A percentile compares a stretch with the other conserved stretches of the same genome.
phyloP scores from a whole-genome alignment of 2,113 vertebrate species.

The Tautogolabrus adspersus region DNA sequence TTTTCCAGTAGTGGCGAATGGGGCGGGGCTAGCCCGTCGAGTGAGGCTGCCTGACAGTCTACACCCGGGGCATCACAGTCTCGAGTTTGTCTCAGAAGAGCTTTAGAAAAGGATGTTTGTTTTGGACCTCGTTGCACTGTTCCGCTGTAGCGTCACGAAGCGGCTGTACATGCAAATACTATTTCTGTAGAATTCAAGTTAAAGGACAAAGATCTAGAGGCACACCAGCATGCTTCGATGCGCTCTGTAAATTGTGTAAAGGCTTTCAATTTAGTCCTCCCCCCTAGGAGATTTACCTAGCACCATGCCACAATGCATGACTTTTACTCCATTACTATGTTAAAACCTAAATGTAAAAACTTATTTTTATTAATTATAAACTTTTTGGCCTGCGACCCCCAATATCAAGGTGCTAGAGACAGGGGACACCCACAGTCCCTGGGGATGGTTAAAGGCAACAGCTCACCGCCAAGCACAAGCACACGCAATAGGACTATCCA shows the following conservation, averaged over 20 bases:
- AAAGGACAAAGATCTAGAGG: background rate
- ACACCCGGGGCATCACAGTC: rapidly evolving
- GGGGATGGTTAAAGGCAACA: too few relatives aligned
- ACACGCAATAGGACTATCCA: too few relatives aligned
- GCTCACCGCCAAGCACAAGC: too few relatives aligned
- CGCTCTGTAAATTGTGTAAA: background rate
- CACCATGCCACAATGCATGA: too few relatives aligned
- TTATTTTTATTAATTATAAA: too few relatives aligned
- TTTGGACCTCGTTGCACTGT: slow-evolving; percentile 26
- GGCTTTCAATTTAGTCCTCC: background rate
- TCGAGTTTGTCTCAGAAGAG: rapidly evolving
- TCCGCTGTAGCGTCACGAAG: slow-evolving; percentile 65
- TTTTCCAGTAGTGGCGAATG: background rate
- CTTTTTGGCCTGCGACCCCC: too few relatives aligned
- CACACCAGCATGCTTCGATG: background rate
- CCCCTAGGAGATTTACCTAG: too few relatives aligned
- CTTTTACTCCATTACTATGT: too few relatives aligned
- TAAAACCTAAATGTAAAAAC: too few relatives aligned
- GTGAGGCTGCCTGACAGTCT: slow-evolving; percentile 37
- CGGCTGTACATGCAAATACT: slow-evolving; percentile 38
- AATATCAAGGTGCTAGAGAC: too few relatives aligned
- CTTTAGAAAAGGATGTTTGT: slow-evolving; percentile 57
- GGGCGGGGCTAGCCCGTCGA: too few relatives aligned
- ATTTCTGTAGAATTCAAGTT: background rate
- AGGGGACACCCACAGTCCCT: too few relatives aligned